Evolutionary conservation across 2,888 invertebrate species (phyloP).

Genomic region (Dusona sp.): DNA sequence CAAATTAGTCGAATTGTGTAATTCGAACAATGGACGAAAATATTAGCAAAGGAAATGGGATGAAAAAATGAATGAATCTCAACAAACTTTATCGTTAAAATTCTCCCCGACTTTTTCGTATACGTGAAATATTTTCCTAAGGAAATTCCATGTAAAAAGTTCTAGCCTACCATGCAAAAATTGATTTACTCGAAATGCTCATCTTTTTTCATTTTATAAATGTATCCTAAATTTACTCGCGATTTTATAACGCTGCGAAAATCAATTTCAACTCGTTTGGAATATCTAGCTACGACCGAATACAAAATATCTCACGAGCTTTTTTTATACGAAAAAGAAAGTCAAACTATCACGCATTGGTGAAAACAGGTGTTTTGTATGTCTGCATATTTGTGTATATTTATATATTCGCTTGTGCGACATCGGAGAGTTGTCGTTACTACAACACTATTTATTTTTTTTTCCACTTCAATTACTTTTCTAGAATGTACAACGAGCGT

Average conservation of each 20-base stretch:
- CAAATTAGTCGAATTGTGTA: not conserved
- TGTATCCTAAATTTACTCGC: constrained; percentile 36
- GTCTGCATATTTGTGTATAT: not conserved
- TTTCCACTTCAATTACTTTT: not conserved
- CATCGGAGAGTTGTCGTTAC: constrained; percentile 40
- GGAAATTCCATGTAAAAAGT: constrained; percentile 74
- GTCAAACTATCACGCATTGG: constrained; percentile 45
- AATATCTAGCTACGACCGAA: constrained; percentile 55
- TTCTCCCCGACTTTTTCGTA: constrained; percentile 41
- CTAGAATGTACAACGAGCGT: constrained; percentile 36
- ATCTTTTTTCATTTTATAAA: constrained; percentile 37
- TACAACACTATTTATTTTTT: constrained; percentile 1
- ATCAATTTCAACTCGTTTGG: constrained; percentile 34
- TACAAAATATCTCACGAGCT: constrained; percentile 63
- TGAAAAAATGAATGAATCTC: not conserved
- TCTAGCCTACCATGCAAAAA: constrained; percentile 71
- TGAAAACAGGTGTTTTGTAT: constrained; percentile 11
- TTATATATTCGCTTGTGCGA: constrained; percentile 55
- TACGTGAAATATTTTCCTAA: constrained; percentile 43
- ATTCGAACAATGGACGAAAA: not conserved
- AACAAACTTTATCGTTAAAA: constrained; percentile 26
- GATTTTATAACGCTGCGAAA: constrained; percentile 42
- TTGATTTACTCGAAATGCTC: constrained; percentile 60
- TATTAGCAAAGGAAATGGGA: not conserved
- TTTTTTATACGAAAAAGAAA: constrained; percentile 12